Base-by-base conservation (phyloP, 1,140 invertebrate genomes). In the Scaptomyza montana region DNA sequence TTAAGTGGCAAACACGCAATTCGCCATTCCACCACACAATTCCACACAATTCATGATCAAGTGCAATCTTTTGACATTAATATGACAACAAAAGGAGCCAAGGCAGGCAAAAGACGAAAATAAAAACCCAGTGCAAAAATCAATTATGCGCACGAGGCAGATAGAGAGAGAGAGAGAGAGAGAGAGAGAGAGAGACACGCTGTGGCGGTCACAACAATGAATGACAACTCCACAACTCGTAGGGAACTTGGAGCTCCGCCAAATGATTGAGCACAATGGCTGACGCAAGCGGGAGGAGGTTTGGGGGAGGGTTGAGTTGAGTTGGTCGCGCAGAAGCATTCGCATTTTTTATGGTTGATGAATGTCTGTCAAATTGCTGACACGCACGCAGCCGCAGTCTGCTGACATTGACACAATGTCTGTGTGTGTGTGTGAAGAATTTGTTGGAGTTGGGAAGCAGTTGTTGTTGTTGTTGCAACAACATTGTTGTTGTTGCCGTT, bases 1-100 rank as follows among this genome's bases (percentile, higher is more conserved):
- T 74, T 72, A 87, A 86, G 80, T 86, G 82, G 82, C 78, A 87
- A 87, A 87, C 82, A 86, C 70, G 81, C 78, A 67, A 46, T 63
- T 50, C 13, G 53, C 60, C 33, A 51, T 67, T 71, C 59, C 59
- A 76, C 33, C 33, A 36, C 33, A 36, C 8, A 9, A 6, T 3
- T 2, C 7, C 33, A 36, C 33, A 36, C 77, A 87, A 89, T 87
- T 89, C 84, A 89, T 89, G 84, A 89, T 89, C 84, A 89, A 89
- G 84, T 89, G 84, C 77, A 89, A 89, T 89, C 77, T 87, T 84
- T 80, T 89, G 84, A 89, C 84, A 89, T 89, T 89, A 89, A 89
- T 89, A 89, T 89, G 84, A 89, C 84, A 86, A 84, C 76, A 74
- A 62, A 77, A 81, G 74, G 51, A 67, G 74, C 46, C 55, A 68